Evolutionary conservation across 2,888 invertebrate species (phyloP).

Genomic region (Sesamia inferens): DNA sequence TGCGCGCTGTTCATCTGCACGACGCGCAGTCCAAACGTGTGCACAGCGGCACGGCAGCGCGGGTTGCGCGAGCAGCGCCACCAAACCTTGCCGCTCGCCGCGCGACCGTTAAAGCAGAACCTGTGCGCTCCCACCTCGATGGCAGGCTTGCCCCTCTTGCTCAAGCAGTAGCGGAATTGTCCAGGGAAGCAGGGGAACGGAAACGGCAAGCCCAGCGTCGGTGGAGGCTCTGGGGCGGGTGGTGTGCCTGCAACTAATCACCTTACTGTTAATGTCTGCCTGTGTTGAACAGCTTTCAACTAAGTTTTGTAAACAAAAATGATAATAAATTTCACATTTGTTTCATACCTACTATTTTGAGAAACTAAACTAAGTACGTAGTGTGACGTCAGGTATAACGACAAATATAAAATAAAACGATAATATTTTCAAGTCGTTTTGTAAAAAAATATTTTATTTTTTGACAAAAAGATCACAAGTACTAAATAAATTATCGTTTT

Average conservation of each 20-base stretch:
- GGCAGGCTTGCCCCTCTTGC: slow-evolving; percentile 87
- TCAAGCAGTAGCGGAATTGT: slow-evolving; percentile 87
- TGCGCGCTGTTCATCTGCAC: slow-evolving; percentile 89
- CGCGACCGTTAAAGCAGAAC: slow-evolving; percentile 88
- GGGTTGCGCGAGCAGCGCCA: slow-evolving; percentile 88
- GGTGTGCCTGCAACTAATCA: slow-evolving; percentile 82
- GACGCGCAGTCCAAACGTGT: slow-evolving; percentile 86
- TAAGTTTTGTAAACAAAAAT: slow-evolving; percentile 20
- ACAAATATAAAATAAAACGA: slow-evolving; percentile 30
- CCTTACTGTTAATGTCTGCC: slow-evolving; percentile 67
- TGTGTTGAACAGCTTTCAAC: slow-evolving; percentile 3
- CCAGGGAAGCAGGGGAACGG: slow-evolving; percentile 88
- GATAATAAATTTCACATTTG: background rate
- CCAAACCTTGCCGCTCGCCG: slow-evolving; percentile 88
- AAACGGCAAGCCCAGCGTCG: slow-evolving; percentile 85
- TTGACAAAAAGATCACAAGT: slow-evolving; percentile 21
- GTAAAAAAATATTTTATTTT: slow-evolving; percentile 25
- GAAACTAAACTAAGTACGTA: slow-evolving; percentile 9
- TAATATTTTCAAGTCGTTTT: background rate
- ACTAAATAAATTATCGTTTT: background rate
- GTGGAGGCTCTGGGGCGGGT: slow-evolving; percentile 76
- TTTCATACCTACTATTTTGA: background rate
- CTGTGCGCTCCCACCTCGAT: slow-evolving; percentile 88
- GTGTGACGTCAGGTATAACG: background rate
- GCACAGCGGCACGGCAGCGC: slow-evolving; percentile 86